Base-by-base conservation (phyloP, 1,140 invertebrate genomes). In the Drosophila repleta region DNA sequence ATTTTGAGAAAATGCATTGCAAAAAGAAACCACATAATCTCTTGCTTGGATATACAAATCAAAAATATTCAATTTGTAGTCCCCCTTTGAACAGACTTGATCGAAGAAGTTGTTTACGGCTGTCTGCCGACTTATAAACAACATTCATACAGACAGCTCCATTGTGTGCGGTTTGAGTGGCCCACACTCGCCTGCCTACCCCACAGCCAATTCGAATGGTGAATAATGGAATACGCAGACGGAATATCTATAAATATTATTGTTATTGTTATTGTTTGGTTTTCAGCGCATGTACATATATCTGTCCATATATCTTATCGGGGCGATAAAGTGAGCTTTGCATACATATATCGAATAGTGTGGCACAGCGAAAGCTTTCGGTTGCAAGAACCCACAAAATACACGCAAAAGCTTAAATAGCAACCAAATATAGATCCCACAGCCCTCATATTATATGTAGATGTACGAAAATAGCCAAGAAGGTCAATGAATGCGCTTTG, bases 401-500 rank as follows among this genome's bases (percentile, higher is more conserved):
- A 18, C 10, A 13, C 26, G 0, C 5, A 53, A 7, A 7, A 39
- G 32, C 32, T 21, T 3, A n/a, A 10, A 52, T 32, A 17, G 10
- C 8, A 6, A 35, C 26, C 49, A 37, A 53, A 39, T 39, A 56
- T 43, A 41, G 24, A 18, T 45, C 10, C 20, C 18, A n/a, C 20
- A 53, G 29, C n/a, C 2, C 4, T 1, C n/a, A 41, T 41, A 17
- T 13, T n/a, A 24, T 21, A 55, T 55, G 21, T 37, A 20, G 5
- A 6, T 51, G 11, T 48, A 48, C 10, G 18, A 15, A 43, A 26
- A 26, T 56, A 57, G 24, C 39, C 55, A 18, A 26, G 37, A n/a
- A 32, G 49, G 49, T 52, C 37, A 56, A 45, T 45, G 55, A 11
- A 26, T 56, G 53, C 37, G 39, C 15, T 43, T 57, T 43, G 13